phyloP scores from a whole-genome alignment of 2,797 vertebrate species.

The Clamator glandarius region DNA sequence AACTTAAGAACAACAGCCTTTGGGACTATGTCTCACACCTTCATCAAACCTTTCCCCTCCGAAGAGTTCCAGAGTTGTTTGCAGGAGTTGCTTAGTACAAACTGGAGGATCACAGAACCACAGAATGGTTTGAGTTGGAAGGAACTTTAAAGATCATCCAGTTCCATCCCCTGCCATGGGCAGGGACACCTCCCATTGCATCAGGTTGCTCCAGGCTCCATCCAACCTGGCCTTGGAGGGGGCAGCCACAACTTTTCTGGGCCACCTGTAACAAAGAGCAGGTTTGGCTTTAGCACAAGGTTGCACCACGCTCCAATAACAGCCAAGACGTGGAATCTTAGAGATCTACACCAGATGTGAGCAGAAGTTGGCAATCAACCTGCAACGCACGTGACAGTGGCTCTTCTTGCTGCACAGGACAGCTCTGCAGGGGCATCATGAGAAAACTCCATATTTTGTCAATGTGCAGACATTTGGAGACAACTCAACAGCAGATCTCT shows the following conservation, averaged over 20 bases:
- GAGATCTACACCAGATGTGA: neutral
- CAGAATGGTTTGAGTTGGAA: neutral
- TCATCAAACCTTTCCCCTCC: neutral
- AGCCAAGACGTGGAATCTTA: neutral
- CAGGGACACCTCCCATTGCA: neutral
- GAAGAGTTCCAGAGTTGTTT: neutral
- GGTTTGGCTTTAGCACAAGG: neutral
- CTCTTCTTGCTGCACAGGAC: neutral
- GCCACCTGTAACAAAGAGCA: neutral
- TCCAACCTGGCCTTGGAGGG: neutral
- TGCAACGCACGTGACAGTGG: neutral
- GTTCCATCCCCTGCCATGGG: too few relatives aligned
- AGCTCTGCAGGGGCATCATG: neutral
- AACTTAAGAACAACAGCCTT: neutral
- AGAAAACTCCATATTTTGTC: neutral
- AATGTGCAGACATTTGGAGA: constrained; percentile 18
- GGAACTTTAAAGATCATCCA: neutral
- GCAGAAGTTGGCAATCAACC: neutral
- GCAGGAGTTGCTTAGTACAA: neutral
- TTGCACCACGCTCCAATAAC: neutral
- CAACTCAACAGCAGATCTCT: neutral
- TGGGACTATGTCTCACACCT: rapidly evolving
- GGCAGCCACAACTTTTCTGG: neutral
- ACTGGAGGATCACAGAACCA: neutral
- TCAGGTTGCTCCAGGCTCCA: rapidly evolving